Evolutionary conservation across 2,888 invertebrate species (phyloP), one percentile per base, ranked within the genome.

Genomic region (Rhyacophila evoluta): DNA sequence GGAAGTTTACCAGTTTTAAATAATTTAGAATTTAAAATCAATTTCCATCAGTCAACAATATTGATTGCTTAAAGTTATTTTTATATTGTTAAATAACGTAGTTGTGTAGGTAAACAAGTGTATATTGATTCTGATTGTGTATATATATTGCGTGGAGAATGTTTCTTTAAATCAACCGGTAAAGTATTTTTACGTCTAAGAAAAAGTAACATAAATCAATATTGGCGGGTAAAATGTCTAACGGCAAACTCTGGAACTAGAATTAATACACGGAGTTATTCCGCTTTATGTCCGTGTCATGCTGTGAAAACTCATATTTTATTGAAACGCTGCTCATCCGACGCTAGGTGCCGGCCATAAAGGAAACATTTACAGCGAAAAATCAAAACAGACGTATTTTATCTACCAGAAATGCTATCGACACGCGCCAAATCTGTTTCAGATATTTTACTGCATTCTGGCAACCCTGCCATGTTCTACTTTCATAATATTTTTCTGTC

Each of bases 361-460:
- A 55, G 55, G 55, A 55, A 55, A 55, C 10, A 55, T 55, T 55
- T 55, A 55, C 55, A 55, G 55, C 55, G 55, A 55, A 55, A 55
- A 55, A 55, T 55, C 55, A 55, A 55, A 55, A 55, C 25, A 55
- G 55, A 55, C 55, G 55, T 55, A 55, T 55, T 55, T 19, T 25
- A 55, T 55, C 55, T 55, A 25, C 1, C 55, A 10, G 55, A 55
- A 55, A 55, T 55, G 3, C 55, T 8, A 55, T 55, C 55, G 25
- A 55, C 15, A 39, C 41, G 15, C 55, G 19, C 10, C 25, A 55
- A 55, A 25, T 55, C 55, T 55, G 55, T 25, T 19, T 25, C 19
- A 8, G 19, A 55, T 55, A 55, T 55, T 55, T 55, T 55, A 41
- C 41, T 41, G 12, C 41, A 15, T 19, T 41, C 19, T 41, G 2